Base-by-base conservation (phyloP, 1,140 invertebrate species). In the Caenorhabditis brenneri region DNA sequence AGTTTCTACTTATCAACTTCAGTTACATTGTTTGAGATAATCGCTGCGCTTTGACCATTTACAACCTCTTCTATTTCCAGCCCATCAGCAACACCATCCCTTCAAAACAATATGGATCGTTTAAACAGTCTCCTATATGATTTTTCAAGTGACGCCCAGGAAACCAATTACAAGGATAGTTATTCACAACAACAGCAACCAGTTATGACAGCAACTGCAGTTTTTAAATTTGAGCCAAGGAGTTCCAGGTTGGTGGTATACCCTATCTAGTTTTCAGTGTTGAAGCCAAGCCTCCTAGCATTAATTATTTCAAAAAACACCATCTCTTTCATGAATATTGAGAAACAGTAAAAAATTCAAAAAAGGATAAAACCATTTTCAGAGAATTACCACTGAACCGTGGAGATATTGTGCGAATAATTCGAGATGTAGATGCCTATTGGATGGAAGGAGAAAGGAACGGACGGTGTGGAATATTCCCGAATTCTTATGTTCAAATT, bases 401-500 rank as follows among this genome's bases (percentile, higher is more conserved):
- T 81, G 96, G 96, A 0, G 96, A 98, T 91, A 93, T 95, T 83
- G 94, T 99, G 65, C 92, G 94, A 82, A 95, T 97, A 0, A 93
- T 93, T 6, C 94, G 95, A 85, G 94, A 95, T 85, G 79, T 87
- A 3, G 96, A 98, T 86, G 96, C 95, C 5, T 96, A 98, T 91
- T 98, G 97, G 97, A 98, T 96, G 96, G 97, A 96, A 15, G 97
- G 97, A 60, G 93, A 93, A 79, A 94, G 97, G 87, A 95, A 93
- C 58, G 94, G 94, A 48, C 94, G 94, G 85, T 93, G 92, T 19
- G 97, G 97, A 39, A 96, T 98, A 86, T 99, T 99, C 92, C 97
- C 97, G 16, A 89, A 91, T 16, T 91, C 91, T 81, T 92, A 92
- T 88, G 92, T 92, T 9, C 91, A 91, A 78, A 89, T 90, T 81